These are phyloP conservation scores for Prenolepis imparis DNA, from an alignment of 2,888 invertebrate species.

Conservation along the genomic window DNA sequence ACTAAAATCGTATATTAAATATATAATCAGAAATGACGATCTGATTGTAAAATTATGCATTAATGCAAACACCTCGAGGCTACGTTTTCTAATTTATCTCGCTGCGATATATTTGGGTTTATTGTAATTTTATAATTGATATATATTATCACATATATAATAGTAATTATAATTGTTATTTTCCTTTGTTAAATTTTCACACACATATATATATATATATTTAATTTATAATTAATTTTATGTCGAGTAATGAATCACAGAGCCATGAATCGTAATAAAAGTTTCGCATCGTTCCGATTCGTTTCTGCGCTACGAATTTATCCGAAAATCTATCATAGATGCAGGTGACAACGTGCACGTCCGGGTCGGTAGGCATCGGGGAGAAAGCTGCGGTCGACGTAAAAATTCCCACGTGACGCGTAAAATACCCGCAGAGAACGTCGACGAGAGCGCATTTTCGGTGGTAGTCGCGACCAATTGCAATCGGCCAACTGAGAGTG, in stretches of 20 bases:
- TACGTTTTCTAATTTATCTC: not conserved
- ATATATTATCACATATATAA: not conserved
- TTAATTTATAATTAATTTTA: not conserved
- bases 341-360: constrained; percentile 41
- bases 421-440: constrained; percentile 57
- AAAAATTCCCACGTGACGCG: constrained; percentile 70
- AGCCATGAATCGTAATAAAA: not conserved
- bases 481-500: constrained; percentile 71
- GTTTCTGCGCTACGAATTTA: constrained; percentile 1
- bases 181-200: not conserved
- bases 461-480: constrained; percentile 56
- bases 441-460: constrained; percentile 33
- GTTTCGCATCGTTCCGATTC: not conserved
- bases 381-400: constrained; percentile 28
- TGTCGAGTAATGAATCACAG: not conserved
- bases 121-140: not conserved
- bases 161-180: not conserved
- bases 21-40: constrained; percentile 18
- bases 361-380: not conserved
- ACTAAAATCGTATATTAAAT: not conserved
- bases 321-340: constrained; percentile 2
- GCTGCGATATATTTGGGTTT: not conserved
- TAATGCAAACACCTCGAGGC: constrained; percentile 8
- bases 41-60: constrained; percentile 27
- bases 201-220: too few species aligned